These are phyloP conservation scores for Cryptops parisi DNA, from an alignment of 2,888 invertebrate genomes.

Conservation along the genomic window DNA sequence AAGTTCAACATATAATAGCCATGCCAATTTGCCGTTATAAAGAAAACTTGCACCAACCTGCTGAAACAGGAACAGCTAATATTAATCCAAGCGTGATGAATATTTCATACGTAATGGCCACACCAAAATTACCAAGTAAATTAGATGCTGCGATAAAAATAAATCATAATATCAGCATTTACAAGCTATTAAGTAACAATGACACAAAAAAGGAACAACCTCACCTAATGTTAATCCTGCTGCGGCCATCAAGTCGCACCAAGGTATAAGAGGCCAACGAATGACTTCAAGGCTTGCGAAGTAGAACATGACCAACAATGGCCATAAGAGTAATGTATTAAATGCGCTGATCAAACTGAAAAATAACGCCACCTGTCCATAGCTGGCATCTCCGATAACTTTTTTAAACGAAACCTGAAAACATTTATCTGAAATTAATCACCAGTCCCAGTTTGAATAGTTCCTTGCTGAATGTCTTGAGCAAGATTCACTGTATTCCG, in stretches of 20 bases:
- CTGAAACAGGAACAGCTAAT: constrained; percentile 85
- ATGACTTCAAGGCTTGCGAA: constrained; percentile 74
- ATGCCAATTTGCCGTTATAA: no score
- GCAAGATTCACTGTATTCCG: no score
- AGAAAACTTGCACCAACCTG: constrained; percentile 63
- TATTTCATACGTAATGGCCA: constrained; percentile 81
- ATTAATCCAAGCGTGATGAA: constrained; percentile 89
- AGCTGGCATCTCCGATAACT: constrained; percentile 81
- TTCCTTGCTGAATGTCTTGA: no score
- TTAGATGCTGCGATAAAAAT: constrained; percentile 66
- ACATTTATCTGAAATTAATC: not conserved
- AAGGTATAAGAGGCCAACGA: constrained; percentile 68
- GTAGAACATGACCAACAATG: constrained; percentile 70
- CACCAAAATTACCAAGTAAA: constrained; percentile 83
- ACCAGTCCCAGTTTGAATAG: no score
- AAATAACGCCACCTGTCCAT: constrained; percentile 83
- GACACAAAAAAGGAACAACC: not conserved
- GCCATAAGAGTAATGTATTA: constrained; percentile 79
- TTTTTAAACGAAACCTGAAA: constrained; percentile 79
- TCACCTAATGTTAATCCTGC: constrained; percentile 66
- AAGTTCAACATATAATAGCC: no score
- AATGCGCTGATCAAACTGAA: constrained; percentile 80
- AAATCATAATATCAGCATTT: no score
- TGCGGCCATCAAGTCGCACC: constrained; percentile 59
- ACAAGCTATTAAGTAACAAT: no score